Evolutionary conservation across 2,888 invertebrate genomes (phyloP), one percentile per base, ranked within the genome.

Genomic region (Agapostemon virescens): DNA sequence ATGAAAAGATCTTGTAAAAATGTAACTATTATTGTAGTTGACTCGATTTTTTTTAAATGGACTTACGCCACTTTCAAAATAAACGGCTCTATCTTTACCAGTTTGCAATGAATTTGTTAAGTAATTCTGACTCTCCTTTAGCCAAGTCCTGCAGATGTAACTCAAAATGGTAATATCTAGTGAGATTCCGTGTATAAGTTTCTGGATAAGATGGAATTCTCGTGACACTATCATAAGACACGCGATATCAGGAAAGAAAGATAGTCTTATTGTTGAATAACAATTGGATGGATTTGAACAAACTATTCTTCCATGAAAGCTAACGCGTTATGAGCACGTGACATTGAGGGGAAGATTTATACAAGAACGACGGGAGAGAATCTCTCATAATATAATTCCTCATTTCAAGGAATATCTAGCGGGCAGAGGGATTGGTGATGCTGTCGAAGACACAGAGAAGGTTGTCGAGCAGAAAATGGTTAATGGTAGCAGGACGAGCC

Each of bases 401-500:
- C 77, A 55, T 72, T 77, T 55, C 58, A 45, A 33, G 69, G 36
- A 77, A 73, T 72, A 74, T 63, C 64, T 69, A 38, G n/a, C 55
- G 61, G 52, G 33, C 13, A 66, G 52, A 76, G 74, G 71, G 76
- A 73, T 70, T 30, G 67, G 72, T 45, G 66, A 52, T 42, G 58
- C 33, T 55, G 64, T 67, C 64, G 64, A 68, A 58, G 30, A 71
- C 74, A 66, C 55, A 26, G 40, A 30, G 66, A 72, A 33, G 42
- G 45, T 69, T 68, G 49, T 61, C 33, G 15, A 30, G 66, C 72
- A 61, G 82, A 74, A 69, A 70, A 66, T 74, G 66, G 61, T 68
- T 52, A 45, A 58, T 49, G 63, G 45, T 64, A 17, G 64, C 23
- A 73, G 72, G 83, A 80, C 52, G 80, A 80, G 75, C 77, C 77